Percentiles rank a stretch among this genome's conserved stretches.
phyloP scores from a whole-genome alignment of 1,140 invertebrate genomes.

The Plectrocnemia conspersa region DNA sequence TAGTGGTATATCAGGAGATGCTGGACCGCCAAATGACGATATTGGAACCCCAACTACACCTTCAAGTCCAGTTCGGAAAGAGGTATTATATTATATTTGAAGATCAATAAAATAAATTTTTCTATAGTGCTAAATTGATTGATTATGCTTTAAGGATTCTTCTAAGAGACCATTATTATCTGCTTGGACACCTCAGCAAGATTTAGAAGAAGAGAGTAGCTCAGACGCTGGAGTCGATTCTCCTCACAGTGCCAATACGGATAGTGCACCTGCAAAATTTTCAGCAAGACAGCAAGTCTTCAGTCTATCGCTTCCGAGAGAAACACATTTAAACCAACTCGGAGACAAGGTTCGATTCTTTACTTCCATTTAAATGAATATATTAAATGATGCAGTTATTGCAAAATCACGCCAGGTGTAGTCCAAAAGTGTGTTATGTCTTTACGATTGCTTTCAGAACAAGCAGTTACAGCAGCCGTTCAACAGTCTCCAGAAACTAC shows the following conservation, averaged over 20 bases:
- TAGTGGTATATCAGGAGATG: constrained; percentile 73
- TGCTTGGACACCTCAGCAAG: constrained; percentile 78
- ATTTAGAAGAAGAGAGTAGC: constrained; percentile 60
- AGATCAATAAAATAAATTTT: not conserved
- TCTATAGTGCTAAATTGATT: not conserved
- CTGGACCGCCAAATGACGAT: constrained; percentile 43
- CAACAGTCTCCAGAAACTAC: constrained; percentile 63
- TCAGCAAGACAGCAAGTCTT: constrained; percentile 64
- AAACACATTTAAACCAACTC: constrained; percentile 44
- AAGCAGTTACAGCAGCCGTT: constrained; percentile 53
- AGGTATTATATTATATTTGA: constrained; percentile 11
- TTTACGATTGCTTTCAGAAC: constrained; percentile 51
- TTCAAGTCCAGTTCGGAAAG: constrained; percentile 26
- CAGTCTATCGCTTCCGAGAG: constrained; percentile 65
- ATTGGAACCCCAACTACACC: constrained; percentile 38
- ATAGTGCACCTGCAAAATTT: constrained; percentile 53
- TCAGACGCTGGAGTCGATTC: constrained; percentile 59
- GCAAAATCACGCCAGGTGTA: constrained; percentile 37
- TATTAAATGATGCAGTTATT: not conserved
- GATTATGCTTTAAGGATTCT: constrained; percentile 27
- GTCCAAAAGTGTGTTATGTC: constrained; percentile 51
- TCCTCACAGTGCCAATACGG: constrained; percentile 37
- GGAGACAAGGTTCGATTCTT: constrained; percentile 28
- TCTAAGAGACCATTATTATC: constrained; percentile 31
- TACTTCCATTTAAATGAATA: no score